Percentiles rank a stretch among this genome's conserved stretches.
phyloP scores from a whole-genome alignment of 2,113 vertebrate species.

The Chunga burmeisteri region DNA sequence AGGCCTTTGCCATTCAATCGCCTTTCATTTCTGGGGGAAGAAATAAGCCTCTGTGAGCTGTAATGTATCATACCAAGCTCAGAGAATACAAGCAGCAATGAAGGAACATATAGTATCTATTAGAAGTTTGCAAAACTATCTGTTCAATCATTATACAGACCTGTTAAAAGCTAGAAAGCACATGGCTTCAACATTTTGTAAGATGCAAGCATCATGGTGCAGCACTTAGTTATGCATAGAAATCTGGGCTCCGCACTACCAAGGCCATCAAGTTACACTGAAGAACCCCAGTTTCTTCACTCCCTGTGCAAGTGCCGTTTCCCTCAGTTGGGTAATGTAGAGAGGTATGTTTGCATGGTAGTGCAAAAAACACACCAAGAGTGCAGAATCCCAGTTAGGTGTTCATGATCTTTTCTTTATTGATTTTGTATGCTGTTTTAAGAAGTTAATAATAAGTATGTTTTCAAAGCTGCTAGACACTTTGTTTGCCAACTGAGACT shows the following conservation, averaged over 20 bases:
- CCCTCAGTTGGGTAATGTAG: not conserved
- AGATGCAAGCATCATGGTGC: not conserved
- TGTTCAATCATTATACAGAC: not conserved
- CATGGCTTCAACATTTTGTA: not conserved
- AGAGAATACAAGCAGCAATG: not conserved
- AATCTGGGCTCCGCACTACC: not conserved
- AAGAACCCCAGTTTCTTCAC: not conserved
- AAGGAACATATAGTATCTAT: not conserved
- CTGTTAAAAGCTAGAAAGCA: not conserved
- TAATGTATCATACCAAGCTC: not conserved
- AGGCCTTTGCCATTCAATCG: not conserved
- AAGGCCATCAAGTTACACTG: no score
- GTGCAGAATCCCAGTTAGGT: not conserved
- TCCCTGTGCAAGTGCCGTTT: not conserved
- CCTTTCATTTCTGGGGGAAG: not conserved
- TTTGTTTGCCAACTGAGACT: not conserved
- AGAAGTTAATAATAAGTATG: not conserved
- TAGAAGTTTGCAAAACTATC: not conserved
- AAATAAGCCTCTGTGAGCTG: not conserved
- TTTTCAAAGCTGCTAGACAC: not conserved
- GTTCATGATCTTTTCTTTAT: not conserved
- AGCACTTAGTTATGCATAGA: rapidly evolving
- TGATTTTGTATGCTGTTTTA: not conserved
- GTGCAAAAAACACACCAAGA: not conserved
- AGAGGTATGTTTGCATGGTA: not conserved